Base-by-base conservation (phyloP, 1,140 invertebrate genomes). In the Drosophila bifasciata region DNA sequence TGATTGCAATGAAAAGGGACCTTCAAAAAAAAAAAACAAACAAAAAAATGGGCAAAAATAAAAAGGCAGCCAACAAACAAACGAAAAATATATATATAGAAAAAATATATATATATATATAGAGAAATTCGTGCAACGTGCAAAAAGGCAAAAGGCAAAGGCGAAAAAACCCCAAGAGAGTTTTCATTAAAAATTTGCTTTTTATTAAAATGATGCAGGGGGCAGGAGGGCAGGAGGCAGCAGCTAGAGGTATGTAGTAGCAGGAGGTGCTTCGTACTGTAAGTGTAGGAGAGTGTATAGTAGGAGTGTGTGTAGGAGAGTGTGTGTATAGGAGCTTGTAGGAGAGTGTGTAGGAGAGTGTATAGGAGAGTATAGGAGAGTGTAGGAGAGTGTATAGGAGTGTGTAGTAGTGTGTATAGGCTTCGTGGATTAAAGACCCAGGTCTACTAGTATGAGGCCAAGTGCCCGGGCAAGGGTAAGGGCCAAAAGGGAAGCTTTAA, bases 151-250 rank as follows among this genome's bases (percentile, higher is more conserved):
- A n/a, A n/a, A n/a, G n/a, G n/a, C n/a, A n/a, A n/a, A 62, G 51
- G 45, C 53, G 52, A n/a, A 39, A 19, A n/a, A 39, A n/a, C n/a
- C 25, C 60, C 59, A 55, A 58, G 70, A 74, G 70, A 66, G 71
- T 74, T 74, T 74, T 74, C 71, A 74, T 74, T 74, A 74, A 74
- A 74, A 74, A 74, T 74, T 58, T 73, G 58, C 69, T 55, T 62
- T 62, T 62, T 72, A 61, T 60, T 68, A 68, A 69, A 68, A 69
- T 69, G 66, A 68, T 64, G 44, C 43, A 46, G 59, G 41, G 3
- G 43, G 50, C n/a, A 17, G 62, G 25, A 17, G 39, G 3, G 21
- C 50, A 53, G 60, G 11, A 32, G 1, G 1, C 11, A 13, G 25
- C 39, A 13, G 21, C 6, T 3, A 3, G 28, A 7, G 25, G n/a